Evolutionary conservation across 2,797 vertebrate genomes (phyloP).

Genomic region (Thaleichthys pacificus): DNA sequence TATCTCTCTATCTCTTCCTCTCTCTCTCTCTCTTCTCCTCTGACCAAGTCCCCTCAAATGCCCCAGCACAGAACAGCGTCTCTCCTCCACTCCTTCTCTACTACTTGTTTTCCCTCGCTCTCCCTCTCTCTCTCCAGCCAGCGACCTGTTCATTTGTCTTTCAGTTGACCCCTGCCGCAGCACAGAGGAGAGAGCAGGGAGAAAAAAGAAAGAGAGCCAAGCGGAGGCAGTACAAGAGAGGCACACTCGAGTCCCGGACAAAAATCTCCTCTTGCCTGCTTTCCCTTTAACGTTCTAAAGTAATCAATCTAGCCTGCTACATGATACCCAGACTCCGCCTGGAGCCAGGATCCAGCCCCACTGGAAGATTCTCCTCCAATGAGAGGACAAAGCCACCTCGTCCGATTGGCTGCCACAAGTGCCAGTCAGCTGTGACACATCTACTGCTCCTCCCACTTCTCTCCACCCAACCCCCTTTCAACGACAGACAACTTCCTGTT

Average conservation of each 20-base stretch:
- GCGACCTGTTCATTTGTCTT: constrained; percentile 85
- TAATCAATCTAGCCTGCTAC: constrained; percentile 97
- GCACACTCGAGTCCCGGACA: constrained; percentile 80
- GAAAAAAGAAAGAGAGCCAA: constrained; percentile 40
- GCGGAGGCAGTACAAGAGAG: constrained; percentile 69
- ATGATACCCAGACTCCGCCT: constrained; percentile 83
- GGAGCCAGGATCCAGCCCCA: constrained; percentile 52
- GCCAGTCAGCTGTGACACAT: constrained; percentile 74
- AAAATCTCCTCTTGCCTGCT: constrained; percentile 85
- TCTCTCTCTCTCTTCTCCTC: constrained; percentile 58
- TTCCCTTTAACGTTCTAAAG: constrained; percentile 95
- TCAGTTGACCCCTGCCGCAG: constrained; percentile 87
- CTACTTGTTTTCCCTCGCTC: constrained; percentile 34
- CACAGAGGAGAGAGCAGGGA: constrained; percentile 48
- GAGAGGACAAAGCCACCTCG: constrained; percentile 46
- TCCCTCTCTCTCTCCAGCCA: constrained; percentile 35
- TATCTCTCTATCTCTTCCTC: constrained; percentile 46
- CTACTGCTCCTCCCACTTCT: constrained; percentile 63
- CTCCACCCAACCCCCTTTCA: constrained; percentile 75
- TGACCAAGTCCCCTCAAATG: constrained; percentile 57
- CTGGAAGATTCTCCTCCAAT: constrained; percentile 71
- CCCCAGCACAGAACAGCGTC: constrained; percentile 47
- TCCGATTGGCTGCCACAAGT: constrained; percentile 72
- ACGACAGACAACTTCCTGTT: constrained; percentile 93
- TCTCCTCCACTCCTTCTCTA: constrained; percentile 32